These are phyloP conservation scores for Patagioenas fasciata DNA, from an alignment of 2,113 vertebrate species.

Conservation along the genomic window DNA sequence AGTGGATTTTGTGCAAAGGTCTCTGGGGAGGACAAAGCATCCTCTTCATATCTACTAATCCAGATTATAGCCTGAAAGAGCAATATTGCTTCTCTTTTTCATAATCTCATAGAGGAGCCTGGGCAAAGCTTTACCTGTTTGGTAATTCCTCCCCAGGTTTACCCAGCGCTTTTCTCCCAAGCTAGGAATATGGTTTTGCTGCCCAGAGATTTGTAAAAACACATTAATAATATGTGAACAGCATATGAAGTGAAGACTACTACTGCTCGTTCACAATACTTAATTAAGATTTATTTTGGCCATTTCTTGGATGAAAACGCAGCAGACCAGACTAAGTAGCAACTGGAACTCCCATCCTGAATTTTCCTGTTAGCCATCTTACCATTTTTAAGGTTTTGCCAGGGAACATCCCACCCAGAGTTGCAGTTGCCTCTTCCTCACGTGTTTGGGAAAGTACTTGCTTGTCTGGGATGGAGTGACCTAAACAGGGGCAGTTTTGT, in stretches of 20 bases:
- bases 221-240: background rate
- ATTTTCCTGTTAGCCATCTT: background rate
- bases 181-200: background rate
- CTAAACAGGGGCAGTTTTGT: background rate
- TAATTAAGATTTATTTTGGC: background rate
- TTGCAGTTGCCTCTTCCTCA: background rate
- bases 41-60: constrained; percentile 35
- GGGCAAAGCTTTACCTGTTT: background rate
- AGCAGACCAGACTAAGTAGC: background rate
- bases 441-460: background rate
- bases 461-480: background rate
- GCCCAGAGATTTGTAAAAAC: background rate
- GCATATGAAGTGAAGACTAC: background rate
- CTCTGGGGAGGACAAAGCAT: background rate
- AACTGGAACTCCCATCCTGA: background rate
- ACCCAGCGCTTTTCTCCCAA: background rate
- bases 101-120: background rate
- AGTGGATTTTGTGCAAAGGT: background rate
- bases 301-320: background rate
- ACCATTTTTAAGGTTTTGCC: background rate
- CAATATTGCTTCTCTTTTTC: background rate
- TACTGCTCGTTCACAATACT: background rate
- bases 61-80: constrained; percentile 20
- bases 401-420: background rate
- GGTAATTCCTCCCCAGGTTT: background rate